Evolutionary conservation across 2,888 invertebrate species (phyloP), one percentile per base, ranked within the genome.

Genomic region (Orthosia cruda): DNA sequence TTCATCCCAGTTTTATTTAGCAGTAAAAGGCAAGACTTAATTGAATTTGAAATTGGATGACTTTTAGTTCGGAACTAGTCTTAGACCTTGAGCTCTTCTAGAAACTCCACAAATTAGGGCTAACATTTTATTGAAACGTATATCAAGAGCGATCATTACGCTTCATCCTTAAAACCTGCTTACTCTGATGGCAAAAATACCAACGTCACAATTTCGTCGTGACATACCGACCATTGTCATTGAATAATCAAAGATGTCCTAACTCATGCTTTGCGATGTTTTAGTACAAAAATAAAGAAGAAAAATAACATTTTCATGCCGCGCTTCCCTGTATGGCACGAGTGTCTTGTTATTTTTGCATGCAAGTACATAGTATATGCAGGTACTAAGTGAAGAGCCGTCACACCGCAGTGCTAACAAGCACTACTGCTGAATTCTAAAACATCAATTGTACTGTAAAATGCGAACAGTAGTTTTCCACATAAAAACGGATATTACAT

Each of bases 301-400:
- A 32, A 3, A 50, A 63, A 20, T 13, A 77, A 71, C 69, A 74
- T 78, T 81, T 79, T 66, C 61, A 73, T 52, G 66, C 66, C 61
- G 40, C 62, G 32, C 18, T 62, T 67, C 57, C 23, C 23, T 77
- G 40, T 54, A 61, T 13, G 50, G n/a, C 55, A 73, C 63, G 72
- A 87, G 85, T 74, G 74, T 81, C 89, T 89, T 89, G 88, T 88
- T 89, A 89, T 87, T 81, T 84, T 83, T 71, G 68, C 74, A 81
- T 79, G 69, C 77, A 75, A 55, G 64, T 65, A 61, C 49, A 32
- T 64, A 67, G 66, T 73, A 77, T 61, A 66, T 80, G 61, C 52
- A 79, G 73, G 72, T 71, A 74, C 65, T 83, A 74, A 79, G 83
- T 82, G 84, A 78, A 87, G 84, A 74, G 85, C 71, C 66, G 81